Conservation (phyloP, 1,140 invertebrate genomes). For the Psix sp. region DNA sequence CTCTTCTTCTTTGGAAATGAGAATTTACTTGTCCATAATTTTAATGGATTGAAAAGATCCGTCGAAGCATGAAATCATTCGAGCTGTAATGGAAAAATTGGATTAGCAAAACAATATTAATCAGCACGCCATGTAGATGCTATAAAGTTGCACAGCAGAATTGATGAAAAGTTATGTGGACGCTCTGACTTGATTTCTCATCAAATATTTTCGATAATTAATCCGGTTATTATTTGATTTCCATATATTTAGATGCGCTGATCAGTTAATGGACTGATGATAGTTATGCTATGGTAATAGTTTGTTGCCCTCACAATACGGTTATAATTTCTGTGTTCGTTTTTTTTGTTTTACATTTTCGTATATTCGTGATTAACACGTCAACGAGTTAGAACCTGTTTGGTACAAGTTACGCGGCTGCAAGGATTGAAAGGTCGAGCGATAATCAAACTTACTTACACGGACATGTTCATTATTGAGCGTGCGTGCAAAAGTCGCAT, state of each 20-base stretch:
- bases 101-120: slow-evolving; percentile 47
- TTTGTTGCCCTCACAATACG: background rate
- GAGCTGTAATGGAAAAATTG: too few relatives aligned
- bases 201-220: slow-evolving; percentile 62
- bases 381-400: slow-evolving; percentile 37
- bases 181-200: slow-evolving; percentile 54
- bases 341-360: slow-evolving; percentile 29
- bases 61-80: too few relatives aligned
- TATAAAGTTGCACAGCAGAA: slow-evolving; percentile 23
- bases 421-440: slow-evolving; percentile 35
- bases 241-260: slow-evolving; percentile 60
- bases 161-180: slow-evolving; percentile 54
- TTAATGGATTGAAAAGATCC: too few relatives aligned
- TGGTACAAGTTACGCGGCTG: slow-evolving; percentile 15
- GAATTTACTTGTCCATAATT: too few relatives aligned
- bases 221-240: slow-evolving; percentile 60
- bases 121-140: slow-evolving; percentile 32
- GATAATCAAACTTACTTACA: slow-evolving; percentile 55
- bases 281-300: slow-evolving; percentile 29
- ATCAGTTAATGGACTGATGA: slow-evolving; percentile 63
- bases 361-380: slow-evolving; percentile 29
- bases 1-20: too few relatives aligned
- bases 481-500: slow-evolving; percentile 54
- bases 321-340: background rate
- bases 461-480: slow-evolving; percentile 42